phyloP scores from a whole-genome alignment of 2,888 invertebrate genomes.

The Macrophya annulata region DNA sequence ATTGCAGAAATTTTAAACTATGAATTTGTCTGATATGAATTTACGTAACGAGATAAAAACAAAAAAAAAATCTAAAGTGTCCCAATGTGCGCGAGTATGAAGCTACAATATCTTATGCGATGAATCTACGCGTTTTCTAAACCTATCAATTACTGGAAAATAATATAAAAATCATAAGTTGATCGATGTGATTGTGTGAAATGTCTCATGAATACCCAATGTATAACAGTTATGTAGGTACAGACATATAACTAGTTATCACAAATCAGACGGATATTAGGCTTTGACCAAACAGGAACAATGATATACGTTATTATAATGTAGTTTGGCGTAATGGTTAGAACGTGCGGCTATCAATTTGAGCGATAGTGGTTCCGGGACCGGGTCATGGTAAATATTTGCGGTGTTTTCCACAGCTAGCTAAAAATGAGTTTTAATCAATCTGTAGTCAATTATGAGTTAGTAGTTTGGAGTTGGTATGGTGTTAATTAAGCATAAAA shows the following conservation, averaged over 20 bases:
- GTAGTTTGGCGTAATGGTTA: background rate
- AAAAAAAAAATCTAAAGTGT: background rate
- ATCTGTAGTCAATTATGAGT: conserved; percentile 9
- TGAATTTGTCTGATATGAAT: background rate
- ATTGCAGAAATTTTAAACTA: background rate
- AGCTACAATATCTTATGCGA: background rate
- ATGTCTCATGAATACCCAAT: conserved; percentile 1
- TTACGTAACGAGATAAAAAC: background rate
- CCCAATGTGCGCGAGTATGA: background rate
- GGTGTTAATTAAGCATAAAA: background rate
- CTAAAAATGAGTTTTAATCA: conserved; percentile 1
- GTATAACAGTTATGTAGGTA: background rate
- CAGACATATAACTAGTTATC: background rate
- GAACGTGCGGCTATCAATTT: background rate
- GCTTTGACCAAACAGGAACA: background rate
- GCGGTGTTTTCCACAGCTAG: too few relatives aligned
- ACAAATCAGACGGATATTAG: conserved; percentile 5
- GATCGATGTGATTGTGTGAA: background rate
- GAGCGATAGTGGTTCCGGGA: background rate
- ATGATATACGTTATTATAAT: background rate
- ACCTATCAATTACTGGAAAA: background rate
- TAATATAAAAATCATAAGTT: background rate
- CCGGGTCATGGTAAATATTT: background rate
- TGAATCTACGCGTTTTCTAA: background rate
- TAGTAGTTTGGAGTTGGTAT: background rate